Conservation (phyloP, 1,140 invertebrate species). For the Ostrea denselamellosa region DNA sequence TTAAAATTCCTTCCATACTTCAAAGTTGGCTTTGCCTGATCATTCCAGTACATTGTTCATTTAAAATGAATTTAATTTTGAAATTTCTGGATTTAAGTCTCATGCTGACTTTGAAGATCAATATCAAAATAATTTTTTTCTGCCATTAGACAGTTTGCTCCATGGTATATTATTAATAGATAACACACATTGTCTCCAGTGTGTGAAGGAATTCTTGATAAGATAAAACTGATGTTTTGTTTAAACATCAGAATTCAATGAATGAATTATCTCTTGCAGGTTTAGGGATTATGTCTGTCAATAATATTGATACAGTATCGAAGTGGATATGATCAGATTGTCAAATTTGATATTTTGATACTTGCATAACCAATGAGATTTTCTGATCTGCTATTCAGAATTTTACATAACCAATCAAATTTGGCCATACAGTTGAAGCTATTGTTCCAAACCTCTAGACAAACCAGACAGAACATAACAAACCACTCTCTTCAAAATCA, state of each 20-base stretch:
- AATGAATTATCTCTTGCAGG: background rate
- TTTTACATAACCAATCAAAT: background rate
- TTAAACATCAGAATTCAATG: constrained; percentile 25
- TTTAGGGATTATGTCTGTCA: background rate
- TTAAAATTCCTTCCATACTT: constrained; percentile 6
- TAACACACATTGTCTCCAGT: background rate
- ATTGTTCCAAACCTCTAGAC: background rate
- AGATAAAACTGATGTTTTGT: constrained; percentile 16
- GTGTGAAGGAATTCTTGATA: background rate
- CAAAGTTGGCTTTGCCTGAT: background rate
- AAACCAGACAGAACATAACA: background rate
- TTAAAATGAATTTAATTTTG: background rate
- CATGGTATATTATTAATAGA: background rate
- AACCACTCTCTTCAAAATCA: constrained; percentile 12
- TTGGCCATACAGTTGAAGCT: background rate
- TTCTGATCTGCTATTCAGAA: background rate
- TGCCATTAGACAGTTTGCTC: background rate
- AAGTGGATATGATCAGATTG: background rate
- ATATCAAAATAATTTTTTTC: background rate
- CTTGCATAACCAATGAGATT: constrained; percentile 19
- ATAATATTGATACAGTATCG: constrained; percentile 11
- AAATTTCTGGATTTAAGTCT: background rate
- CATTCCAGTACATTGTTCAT: background rate
- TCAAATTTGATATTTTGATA: constrained; percentile 23
- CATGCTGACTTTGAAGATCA: background rate